Conservation (phyloP, 2,888 invertebrate species). For the Cephus pygmeus region DNA sequence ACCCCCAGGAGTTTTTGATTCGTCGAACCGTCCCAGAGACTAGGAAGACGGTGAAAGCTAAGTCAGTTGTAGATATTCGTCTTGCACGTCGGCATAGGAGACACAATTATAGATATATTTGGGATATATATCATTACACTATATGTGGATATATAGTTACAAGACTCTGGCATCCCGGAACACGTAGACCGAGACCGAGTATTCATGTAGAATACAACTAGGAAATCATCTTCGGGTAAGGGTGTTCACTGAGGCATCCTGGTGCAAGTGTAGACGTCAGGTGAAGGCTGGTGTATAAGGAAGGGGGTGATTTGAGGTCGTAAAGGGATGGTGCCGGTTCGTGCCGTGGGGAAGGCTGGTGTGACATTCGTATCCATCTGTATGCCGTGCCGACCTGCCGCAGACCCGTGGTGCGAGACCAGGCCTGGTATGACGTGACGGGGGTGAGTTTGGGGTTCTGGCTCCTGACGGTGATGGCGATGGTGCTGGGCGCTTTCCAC, state of each 20-base stretch:
- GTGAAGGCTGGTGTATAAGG: neutral
- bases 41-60: neutral
- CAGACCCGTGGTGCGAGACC: conserved; percentile 24
- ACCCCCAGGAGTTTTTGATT: neutral
- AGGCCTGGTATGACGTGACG: conserved; percentile 32
- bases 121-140: too few species aligned
- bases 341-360: conserved; percentile 15
- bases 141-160: neutral
- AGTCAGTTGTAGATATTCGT: neutral
- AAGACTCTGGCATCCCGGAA: neutral
- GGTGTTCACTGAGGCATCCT: neutral
- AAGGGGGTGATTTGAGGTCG: neutral
- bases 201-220: neutral
- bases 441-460: conserved; percentile 18
- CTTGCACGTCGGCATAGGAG: neutral
- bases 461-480: neutral
- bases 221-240: neutral
- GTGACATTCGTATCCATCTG: conserved; percentile 41
- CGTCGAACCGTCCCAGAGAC: neutral
- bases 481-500: neutral
- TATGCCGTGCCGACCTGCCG: conserved; percentile 33
- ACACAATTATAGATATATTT: neutral
- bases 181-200: neutral
- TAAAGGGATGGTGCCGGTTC: neutral
- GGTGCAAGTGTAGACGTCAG: neutral